These are phyloP conservation scores for Sebastiscus tertius DNA, from an alignment of 2,797 vertebrate species.

Conservation along the genomic window DNA sequence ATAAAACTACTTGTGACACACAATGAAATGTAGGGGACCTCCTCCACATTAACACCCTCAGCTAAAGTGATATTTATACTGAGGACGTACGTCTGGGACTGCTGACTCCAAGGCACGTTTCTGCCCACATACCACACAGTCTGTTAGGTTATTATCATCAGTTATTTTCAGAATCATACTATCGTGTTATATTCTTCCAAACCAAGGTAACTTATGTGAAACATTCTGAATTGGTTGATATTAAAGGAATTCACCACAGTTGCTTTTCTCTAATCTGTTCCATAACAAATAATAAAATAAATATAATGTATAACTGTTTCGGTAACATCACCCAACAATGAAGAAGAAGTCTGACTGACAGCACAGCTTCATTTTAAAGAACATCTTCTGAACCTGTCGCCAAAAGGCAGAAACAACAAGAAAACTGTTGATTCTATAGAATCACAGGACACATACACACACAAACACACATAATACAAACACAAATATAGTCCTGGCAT, in stretches of 20 bases:
- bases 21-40: conserved; percentile 69
- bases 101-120: conserved; percentile 12
- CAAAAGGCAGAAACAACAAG: neutral
- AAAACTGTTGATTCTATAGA: neutral
- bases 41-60: conserved; percentile 57
- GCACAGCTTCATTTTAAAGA: neutral
- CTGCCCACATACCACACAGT: neutral
- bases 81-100: neutral
- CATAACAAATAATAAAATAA: neutral
- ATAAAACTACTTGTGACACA: conserved; percentile 72
- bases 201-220: neutral
- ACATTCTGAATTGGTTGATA: neutral
- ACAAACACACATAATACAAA: neutral
- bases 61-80: conserved; percentile 63
- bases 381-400: too few species aligned
- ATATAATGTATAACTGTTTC: neutral
- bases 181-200: neutral
- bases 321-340: neutral
- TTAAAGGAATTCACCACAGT: neutral
- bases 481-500: neutral
- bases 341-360: neutral
- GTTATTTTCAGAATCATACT: neutral
- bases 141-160: neutral
- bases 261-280: neutral
- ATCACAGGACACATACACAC: neutral